Evolutionary conservation across 1,140 invertebrate species (phyloP).

Genomic region (Leptonema lineaticorne): DNA sequence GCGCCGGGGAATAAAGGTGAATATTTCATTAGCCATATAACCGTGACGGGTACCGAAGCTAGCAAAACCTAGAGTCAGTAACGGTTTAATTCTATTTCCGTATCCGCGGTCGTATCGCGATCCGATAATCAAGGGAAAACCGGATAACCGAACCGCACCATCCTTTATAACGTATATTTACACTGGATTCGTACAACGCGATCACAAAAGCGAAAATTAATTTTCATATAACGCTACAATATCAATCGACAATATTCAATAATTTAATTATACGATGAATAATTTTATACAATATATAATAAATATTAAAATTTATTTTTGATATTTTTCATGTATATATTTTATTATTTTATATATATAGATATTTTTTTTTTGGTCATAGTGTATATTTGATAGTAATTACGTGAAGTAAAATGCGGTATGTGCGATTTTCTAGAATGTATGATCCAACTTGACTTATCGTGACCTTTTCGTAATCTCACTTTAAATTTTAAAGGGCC

Average conservation of each 20-base stretch:
- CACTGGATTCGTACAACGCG: too few relatives aligned
- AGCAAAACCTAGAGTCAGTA: not conserved
- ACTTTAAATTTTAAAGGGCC: not conserved
- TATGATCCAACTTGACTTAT: not conserved
- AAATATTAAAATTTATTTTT: too few relatives aligned
- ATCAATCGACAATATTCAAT: too few relatives aligned
- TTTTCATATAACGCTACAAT: too few relatives aligned
- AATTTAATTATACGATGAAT: too few relatives aligned
- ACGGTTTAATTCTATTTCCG: constrained; percentile 22
- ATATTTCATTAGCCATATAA: constrained; percentile 17
- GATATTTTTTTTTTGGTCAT: too few relatives aligned
- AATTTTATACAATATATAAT: too few relatives aligned
- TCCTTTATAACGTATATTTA: not conserved
- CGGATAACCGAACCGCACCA: not conserved
- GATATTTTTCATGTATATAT: too few relatives aligned
- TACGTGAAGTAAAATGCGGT: not conserved
- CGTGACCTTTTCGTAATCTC: constrained; percentile 3
- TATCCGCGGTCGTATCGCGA: constrained; percentile 9
- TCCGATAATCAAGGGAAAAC: constrained; percentile 17
- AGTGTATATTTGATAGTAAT: not conserved
- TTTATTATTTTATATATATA: too few relatives aligned
- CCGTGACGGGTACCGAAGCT: too few relatives aligned
- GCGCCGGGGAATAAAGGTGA: not conserved
- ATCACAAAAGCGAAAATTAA: too few relatives aligned
- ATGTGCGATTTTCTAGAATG: not conserved